These are phyloP conservation scores for Xenotilapia leptura DNA, from an alignment of 2,113 vertebrate genomes.

Conservation along the genomic window DNA sequence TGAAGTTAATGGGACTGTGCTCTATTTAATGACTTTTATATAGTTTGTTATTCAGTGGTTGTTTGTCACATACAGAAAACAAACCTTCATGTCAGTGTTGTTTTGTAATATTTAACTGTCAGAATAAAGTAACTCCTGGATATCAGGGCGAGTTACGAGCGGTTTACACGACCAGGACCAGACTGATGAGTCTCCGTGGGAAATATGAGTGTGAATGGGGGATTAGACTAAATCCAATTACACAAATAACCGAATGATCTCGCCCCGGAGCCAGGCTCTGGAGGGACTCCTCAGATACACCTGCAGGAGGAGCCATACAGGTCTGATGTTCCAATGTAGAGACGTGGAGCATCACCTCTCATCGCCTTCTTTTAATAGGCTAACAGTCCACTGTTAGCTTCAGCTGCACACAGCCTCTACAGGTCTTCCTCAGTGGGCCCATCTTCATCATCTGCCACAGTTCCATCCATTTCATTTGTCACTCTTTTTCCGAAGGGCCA, in stretches of 20 bases:
- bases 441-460: not conserved
- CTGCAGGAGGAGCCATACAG: not conserved
- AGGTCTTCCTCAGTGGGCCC: not conserved
- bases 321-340: not conserved
- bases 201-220: not conserved
- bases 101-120: not conserved
- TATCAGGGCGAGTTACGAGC: not conserved
- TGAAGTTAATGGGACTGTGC: not conserved
- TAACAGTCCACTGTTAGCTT: not conserved
- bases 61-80: not conserved
- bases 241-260: not conserved
- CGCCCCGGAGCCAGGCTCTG: fast-evolving
- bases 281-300: not conserved
- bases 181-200: not conserved
- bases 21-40: not conserved
- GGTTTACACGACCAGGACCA: not conserved
- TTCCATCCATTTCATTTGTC: not conserved
- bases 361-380: not conserved
- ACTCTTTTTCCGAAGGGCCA: not conserved
- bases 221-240: not conserved
- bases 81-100: not conserved
- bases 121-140: not conserved
- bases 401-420: not conserved
- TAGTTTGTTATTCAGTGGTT: not conserved
- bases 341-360: not conserved